A percentile compares a stretch with the other conserved stretches of the same genome.
phyloP scores from a whole-genome alignment of 2,113 vertebrate genomes.

The Upupa epops region DNA sequence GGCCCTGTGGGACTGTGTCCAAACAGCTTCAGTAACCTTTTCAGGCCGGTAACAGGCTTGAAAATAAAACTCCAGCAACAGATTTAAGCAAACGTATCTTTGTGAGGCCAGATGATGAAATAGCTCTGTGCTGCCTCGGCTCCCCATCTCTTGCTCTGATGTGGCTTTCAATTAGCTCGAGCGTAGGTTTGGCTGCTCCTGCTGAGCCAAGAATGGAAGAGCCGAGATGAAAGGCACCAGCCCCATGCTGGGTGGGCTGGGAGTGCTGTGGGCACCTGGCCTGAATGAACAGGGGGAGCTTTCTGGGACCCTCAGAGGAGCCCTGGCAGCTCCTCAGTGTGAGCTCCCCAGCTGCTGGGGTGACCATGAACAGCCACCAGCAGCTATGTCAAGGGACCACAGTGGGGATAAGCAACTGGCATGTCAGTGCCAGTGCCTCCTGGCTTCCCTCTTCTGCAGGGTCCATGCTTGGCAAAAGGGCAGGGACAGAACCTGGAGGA shows the following conservation, averaged over 20 bases:
- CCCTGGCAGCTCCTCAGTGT: accelerated
- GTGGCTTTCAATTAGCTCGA: neutral
- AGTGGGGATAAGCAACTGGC: neutral
- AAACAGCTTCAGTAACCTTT: constrained; percentile 6
- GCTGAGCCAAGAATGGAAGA: neutral
- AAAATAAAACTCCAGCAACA: neutral
- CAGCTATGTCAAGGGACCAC: accelerated
- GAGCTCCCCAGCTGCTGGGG: accelerated
- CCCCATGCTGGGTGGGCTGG: accelerated
- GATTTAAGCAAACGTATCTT: neutral
- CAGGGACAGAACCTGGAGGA: neutral
- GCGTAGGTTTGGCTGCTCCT: accelerated
- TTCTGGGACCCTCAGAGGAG: accelerated
- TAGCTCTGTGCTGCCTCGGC: neutral
- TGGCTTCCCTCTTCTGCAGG: neutral
- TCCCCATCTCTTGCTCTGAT: neutral
- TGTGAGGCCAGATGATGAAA: neutral
- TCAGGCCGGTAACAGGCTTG: neutral
- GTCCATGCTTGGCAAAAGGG: neutral
- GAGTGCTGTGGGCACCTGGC: accelerated
- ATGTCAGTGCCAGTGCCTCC: neutral
- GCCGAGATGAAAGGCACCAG: neutral
- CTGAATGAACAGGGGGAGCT: accelerated
- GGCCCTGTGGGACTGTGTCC: neutral
- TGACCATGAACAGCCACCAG: accelerated